Evolutionary conservation across 2,888 invertebrate species (phyloP), one percentile per base, ranked within the genome.

Genomic region (Congeria kusceri): DNA sequence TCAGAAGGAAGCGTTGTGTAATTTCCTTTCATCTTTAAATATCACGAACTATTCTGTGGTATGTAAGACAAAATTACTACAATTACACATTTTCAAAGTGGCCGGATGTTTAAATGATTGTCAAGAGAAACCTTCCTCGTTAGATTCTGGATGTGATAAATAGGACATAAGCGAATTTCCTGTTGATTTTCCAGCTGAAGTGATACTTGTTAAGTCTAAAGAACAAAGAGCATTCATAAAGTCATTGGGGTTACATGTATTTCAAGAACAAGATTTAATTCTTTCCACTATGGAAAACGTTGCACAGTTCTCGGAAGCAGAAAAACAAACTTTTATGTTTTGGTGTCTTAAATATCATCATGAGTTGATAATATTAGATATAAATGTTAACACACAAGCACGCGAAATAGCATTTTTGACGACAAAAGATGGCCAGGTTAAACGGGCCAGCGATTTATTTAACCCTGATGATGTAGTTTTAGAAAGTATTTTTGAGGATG

Each of bases 151-250:
- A 20, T 23, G 62, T n/a, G 28, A 61, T 11, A 29, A 62, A 44
- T 62, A 62, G 11, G 18, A 53, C 23, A 47, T 32, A 25, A 27
- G 18, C 11, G 15, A 56, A 18, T 70, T 62, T 53, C 69, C 69
- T 47, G 69, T 70, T 18, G 47, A 25, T 20, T 70, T 70, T 62
- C 69, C 69, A 11, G 20, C 13, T 18, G 3, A 15, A n/a, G 25
- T 62, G 53, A 62, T 70, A 39, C 0, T 49, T 25, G 9, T 56
- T 15, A 47, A 53, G 18, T 53, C 61, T 9, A 29, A 61, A 20
- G 23, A 13, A 18, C 61, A 70, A 29, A 23, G 18, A 61, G 3
- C 18, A 4, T 62, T 70, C 9, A 23, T 53, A 9, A 20, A 53
- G 25, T 2, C 53, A 20, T 53, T 53, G 20, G 25, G 53, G n/a